phyloP scores from a whole-genome alignment of 1,140 invertebrate species.

The Aplysia californica region DNA sequence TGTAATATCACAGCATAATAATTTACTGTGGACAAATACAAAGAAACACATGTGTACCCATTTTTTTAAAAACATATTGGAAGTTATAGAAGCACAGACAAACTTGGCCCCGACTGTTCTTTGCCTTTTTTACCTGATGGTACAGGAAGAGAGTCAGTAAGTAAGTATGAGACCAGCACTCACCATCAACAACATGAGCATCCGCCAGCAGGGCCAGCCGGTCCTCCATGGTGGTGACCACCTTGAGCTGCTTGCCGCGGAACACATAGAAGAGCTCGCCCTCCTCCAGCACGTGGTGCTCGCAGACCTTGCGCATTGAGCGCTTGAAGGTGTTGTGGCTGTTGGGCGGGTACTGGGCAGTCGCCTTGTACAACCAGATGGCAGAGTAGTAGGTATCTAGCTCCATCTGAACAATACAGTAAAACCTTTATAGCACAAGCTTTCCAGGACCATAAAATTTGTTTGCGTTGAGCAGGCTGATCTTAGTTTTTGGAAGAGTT shows the following conservation, averaged over 20 bases:
- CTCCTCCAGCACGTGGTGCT: constrained; percentile 33
- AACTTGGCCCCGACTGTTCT: too few species aligned
- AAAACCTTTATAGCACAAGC: background rate
- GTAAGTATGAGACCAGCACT: too few species aligned
- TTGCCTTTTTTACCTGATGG: too few species aligned
- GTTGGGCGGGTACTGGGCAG: constrained; percentile 30
- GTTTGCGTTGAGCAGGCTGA: too few species aligned
- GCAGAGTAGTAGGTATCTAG: constrained; percentile 39
- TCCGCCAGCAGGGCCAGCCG: constrained; percentile 34
- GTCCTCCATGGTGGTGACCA: constrained; percentile 9
- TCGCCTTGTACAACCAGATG: constrained; percentile 35
- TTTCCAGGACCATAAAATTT: background rate
- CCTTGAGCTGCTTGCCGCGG: background rate
- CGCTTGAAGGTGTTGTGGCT: constrained; percentile 36
- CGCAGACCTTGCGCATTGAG: constrained; percentile 33
- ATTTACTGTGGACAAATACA: too few species aligned
- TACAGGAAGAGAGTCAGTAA: too few species aligned
- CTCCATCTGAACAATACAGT: constrained; percentile 28
- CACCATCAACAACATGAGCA: constrained; percentile 36
- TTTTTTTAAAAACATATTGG: too few species aligned
- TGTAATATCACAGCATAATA: too few species aligned
- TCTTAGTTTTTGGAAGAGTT: too few species aligned
- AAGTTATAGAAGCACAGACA: too few species aligned
- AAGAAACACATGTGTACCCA: too few species aligned
- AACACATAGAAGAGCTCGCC: constrained; percentile 20